A percentile compares a stretch with the other conserved stretches of the same genome.
phyloP scores from a whole-genome alignment of 2,113 vertebrate genomes.

The Macrotis lagotis region DNA sequence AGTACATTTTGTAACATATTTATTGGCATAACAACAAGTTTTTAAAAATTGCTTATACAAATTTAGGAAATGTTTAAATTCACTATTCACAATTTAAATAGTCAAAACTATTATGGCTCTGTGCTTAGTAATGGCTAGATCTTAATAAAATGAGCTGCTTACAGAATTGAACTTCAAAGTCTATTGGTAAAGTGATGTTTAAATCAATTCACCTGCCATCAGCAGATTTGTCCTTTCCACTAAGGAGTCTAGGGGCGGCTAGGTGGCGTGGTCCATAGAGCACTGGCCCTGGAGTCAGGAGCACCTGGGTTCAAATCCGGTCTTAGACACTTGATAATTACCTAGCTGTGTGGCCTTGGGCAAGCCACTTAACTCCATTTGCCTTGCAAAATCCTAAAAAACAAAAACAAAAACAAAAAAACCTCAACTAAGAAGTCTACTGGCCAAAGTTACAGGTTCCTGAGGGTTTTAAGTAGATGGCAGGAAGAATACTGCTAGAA shows the following conservation, averaged over 20 bases:
- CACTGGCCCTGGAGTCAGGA: no score
- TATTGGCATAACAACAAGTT: neutral
- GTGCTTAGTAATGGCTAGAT: neutral
- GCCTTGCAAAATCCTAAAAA: no score
- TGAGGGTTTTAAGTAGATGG: neutral
- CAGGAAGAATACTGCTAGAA: neutral
- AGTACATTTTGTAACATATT: neutral
- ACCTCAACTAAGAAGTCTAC: conserved; percentile 11
- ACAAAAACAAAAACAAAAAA: no score
- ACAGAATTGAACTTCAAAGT: conserved; percentile 33
- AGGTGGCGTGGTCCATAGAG: no score
- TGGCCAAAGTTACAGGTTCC: neutral
- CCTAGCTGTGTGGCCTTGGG: no score
- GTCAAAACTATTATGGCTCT: neutral
- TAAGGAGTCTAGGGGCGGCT: no score
- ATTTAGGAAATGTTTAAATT: conserved; percentile 11
- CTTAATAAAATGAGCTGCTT: conserved; percentile 6
- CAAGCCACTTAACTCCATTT: no score
- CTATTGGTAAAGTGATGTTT: conserved; percentile 14
- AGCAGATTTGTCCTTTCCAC: conserved; percentile 6
- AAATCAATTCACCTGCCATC: conserved; percentile 5
- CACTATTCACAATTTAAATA: conserved; percentile 4
- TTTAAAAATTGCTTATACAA: conserved; percentile 7
- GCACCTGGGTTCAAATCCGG: no score
- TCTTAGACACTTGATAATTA: no score